phyloP scores from a whole-genome alignment of 2,113 vertebrate species.

The Solea senegalensis region DNA sequence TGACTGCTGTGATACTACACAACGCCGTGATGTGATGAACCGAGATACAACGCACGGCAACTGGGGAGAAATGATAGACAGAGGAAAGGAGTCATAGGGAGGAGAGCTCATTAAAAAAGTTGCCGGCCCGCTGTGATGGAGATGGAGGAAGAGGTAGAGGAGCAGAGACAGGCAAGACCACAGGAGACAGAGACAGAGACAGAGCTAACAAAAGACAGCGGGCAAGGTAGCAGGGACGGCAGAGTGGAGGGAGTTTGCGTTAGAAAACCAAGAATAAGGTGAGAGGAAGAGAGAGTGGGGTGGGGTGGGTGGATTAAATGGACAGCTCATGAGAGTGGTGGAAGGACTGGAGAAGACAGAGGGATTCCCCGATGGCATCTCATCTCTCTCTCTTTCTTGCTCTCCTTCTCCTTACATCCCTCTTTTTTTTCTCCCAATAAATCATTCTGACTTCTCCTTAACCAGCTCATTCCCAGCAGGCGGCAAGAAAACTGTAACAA shows the following conservation, averaged over 20 bases:
- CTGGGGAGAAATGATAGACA: slow-evolving; percentile 36
- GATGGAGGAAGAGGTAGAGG: slow-evolving; percentile 18
- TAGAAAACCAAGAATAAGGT: slow-evolving; percentile 36
- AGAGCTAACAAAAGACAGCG: slow-evolving; percentile 52
- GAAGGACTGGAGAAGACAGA: slow-evolving; percentile 73
- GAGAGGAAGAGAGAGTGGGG: slow-evolving; percentile 32
- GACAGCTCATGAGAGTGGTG: slow-evolving; percentile 66
- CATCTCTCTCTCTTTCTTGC: slow-evolving; percentile 74
- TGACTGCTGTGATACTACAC: slow-evolving; percentile 14
- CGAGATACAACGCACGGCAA: slow-evolving; percentile 14
- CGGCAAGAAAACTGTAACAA: slow-evolving; percentile 80
- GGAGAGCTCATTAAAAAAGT: slow-evolving; percentile 61
- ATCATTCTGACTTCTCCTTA: slow-evolving; percentile 86
- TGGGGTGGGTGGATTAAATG: slow-evolving; percentile 53
- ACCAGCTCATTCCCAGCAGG: slow-evolving; percentile 86
- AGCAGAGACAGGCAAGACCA: slow-evolving; percentile 59
- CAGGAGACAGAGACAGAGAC: slow-evolving; percentile 49
- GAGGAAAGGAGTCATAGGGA: slow-evolving; percentile 34
- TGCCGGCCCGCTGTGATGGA: slow-evolving; percentile 35
- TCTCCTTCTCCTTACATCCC: slow-evolving; percentile 75
- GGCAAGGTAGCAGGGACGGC: slow-evolving; percentile 29
- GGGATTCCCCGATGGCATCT: slow-evolving; percentile 81
- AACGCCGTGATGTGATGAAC: slow-evolving; percentile 25
- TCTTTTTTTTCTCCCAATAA: slow-evolving; percentile 83
- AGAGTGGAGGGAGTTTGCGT: slow-evolving; percentile 49